Evolutionary conservation across 2,888 invertebrate genomes (phyloP).

Genomic region (Myopa tessellatipennis): DNA sequence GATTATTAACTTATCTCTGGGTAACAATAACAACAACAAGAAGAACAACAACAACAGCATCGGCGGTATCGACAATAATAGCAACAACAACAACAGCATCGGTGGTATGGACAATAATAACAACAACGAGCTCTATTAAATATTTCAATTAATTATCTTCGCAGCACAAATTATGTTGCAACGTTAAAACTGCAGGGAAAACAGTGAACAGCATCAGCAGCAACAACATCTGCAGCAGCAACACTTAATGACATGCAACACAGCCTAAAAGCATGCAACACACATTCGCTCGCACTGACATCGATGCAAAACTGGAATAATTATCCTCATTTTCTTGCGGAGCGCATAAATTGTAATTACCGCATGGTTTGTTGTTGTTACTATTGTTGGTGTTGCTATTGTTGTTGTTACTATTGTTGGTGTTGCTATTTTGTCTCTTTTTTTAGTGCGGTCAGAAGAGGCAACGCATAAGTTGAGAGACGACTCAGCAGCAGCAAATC

Average conservation of each 20-base stretch:
- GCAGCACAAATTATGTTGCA: slow-evolving; percentile 33
- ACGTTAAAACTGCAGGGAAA: slow-evolving; percentile 6
- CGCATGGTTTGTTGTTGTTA: slow-evolving; percentile 39
- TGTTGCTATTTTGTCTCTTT: neutral
- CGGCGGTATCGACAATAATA: neutral
- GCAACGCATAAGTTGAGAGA: neutral
- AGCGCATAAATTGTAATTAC: slow-evolving; percentile 60
- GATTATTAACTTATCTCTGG: slow-evolving; percentile 17
- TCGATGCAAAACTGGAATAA: slow-evolving; percentile 57
- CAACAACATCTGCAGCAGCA: neutral
- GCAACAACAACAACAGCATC: slow-evolving; percentile 23
- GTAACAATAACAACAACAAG: slow-evolving; percentile 18
- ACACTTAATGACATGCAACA: slow-evolving; percentile 30
- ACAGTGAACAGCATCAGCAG: neutral
- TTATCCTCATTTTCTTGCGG: slow-evolving; percentile 61
- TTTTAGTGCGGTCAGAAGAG: neutral
- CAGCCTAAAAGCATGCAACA: slow-evolving; percentile 31
- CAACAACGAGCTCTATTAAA: slow-evolving; percentile 37
- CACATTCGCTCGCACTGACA: neutral
- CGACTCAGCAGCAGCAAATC: neutral
- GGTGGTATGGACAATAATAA: neutral
- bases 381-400: neutral
- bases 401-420: neutral
- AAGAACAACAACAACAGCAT: slow-evolving; percentile 8
- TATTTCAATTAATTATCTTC: slow-evolving; percentile 42